Conservation (phyloP, 2,888 invertebrate species). For the Melikaiella ostensackeni region DNA sequence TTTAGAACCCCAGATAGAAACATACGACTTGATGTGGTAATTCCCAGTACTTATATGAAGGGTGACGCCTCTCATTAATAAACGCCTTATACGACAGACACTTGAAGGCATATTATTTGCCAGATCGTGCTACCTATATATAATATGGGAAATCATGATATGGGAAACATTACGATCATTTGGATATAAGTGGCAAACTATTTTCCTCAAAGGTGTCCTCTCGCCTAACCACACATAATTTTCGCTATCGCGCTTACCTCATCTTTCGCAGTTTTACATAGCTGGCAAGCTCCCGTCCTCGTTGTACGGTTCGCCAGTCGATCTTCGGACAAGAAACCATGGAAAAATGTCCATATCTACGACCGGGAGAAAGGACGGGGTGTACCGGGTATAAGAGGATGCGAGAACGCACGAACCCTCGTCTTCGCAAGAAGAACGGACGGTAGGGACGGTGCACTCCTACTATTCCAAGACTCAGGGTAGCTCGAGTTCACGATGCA, state of each 20-base stretch:
- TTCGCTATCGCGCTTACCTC: constrained; percentile 36
- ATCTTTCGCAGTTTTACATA: constrained; percentile 35
- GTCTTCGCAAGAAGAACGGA: constrained; percentile 50
- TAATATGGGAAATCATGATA: background rate
- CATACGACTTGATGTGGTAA: too few relatives aligned
- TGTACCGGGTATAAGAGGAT: constrained; percentile 33
- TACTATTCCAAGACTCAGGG: constrained; percentile 24
- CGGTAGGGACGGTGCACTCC: constrained; percentile 48
- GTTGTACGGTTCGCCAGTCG: constrained; percentile 18
- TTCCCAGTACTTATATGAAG: too few relatives aligned
- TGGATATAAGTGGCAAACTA: constrained; percentile 22
- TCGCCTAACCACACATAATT: constrained; percentile 25
- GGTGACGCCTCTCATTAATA: too few relatives aligned
- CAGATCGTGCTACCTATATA: background rate
- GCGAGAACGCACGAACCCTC: constrained; percentile 40
- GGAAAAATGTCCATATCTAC: constrained; percentile 37
- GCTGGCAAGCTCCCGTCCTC: constrained; percentile 32
- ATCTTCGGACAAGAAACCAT: constrained; percentile 28
- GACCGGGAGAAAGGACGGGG: constrained; percentile 13
- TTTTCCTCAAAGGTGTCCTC: constrained; percentile 24
- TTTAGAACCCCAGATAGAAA: too few relatives aligned
- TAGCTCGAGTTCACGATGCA: constrained; percentile 56
- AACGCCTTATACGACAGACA: too few relatives aligned
- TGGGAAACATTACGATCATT: constrained; percentile 20
- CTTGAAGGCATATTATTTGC: background rate